Evolutionary conservation across 2,113 vertebrate species (phyloP).

Genomic region (Chelonoidis abingdonii): DNA sequence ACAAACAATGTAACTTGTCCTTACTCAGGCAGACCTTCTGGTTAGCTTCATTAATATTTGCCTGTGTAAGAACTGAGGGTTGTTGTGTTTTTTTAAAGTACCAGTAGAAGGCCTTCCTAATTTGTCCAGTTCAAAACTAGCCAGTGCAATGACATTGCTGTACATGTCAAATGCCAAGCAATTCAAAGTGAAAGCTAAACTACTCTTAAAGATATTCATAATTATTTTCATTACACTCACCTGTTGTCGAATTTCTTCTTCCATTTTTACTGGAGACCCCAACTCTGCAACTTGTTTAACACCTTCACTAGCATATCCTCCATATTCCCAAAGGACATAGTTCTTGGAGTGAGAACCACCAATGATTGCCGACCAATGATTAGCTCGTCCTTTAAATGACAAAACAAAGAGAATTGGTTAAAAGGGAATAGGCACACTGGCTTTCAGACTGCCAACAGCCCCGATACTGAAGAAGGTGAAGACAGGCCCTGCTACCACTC

Average conservation of each 20-base stretch:
- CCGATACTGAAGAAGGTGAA: not conserved
- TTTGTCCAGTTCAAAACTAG: not conserved
- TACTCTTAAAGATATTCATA: not conserved
- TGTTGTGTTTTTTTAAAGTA: no score
- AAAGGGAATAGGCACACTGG: not conserved
- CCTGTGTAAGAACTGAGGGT: not conserved
- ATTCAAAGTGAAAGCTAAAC: not conserved
- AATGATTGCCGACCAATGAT: slow-evolving; percentile 98
- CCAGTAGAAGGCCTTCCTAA: not conserved
- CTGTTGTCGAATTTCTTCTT: slow-evolving; percentile 98
- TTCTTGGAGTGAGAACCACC: slow-evolving; percentile 95
- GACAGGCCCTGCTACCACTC: not conserved
- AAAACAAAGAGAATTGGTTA: no score
- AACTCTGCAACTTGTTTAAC: slow-evolving; percentile 96
- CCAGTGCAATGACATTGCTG: not conserved
- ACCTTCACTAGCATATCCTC: slow-evolving; percentile 92
- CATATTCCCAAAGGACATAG: slow-evolving; percentile 97
- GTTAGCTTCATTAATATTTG: not conserved
- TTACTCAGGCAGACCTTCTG: not conserved
- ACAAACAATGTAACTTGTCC: not conserved
- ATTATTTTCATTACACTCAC: slow-evolving; percentile 77
- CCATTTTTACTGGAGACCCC: slow-evolving; percentile 98
- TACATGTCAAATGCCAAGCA: accelerated
- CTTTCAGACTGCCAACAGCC: not conserved
- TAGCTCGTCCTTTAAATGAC: slow-evolving; percentile 87